Evolutionary conservation across 2,113 vertebrate genomes (phyloP).

Genomic region (Sapayoa aenigma): DNA sequence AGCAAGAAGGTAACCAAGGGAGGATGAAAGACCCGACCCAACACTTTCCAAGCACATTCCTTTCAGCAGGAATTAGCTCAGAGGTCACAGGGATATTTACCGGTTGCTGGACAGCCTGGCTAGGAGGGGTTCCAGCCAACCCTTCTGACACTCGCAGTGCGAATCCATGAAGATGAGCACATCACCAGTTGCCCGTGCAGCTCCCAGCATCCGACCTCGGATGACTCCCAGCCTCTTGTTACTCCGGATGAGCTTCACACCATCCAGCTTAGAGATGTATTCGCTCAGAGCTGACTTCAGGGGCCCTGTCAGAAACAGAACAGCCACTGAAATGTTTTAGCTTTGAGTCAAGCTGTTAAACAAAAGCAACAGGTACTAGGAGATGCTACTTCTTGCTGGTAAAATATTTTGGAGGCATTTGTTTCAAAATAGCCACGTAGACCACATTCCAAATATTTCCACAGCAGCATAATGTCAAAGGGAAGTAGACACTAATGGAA

Average conservation of each 20-base stretch:
- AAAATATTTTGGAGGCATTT: not conserved
- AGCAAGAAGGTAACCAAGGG: not conserved
- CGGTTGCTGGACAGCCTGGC: constrained; percentile 83
- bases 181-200: constrained; percentile 80
- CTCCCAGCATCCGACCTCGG: constrained; percentile 82
- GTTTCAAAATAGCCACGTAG: not conserved
- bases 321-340: not conserved
- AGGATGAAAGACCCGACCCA: not conserved
- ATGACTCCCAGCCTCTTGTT: constrained; percentile 80
- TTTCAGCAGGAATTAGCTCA: not conserved
- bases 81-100: constrained; percentile 57
- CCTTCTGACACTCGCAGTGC: constrained; percentile 85
- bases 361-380: not conserved
- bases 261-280: constrained; percentile 79
- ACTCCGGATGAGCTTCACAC: constrained; percentile 86
- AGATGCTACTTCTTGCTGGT: not conserved
- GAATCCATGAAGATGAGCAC: constrained; percentile 90
- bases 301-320: constrained; percentile 71
- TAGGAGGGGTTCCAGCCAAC: constrained; percentile 89
- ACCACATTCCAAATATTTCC: not conserved
- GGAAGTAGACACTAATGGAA: constrained; percentile 1
- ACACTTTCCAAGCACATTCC: not conserved
- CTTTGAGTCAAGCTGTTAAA: not conserved
- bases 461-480: not conserved
- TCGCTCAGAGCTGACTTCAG: constrained; percentile 84